Evolutionary conservation across 2,888 invertebrate genomes (phyloP).

Genomic region (Parascotia fuliginaria): DNA sequence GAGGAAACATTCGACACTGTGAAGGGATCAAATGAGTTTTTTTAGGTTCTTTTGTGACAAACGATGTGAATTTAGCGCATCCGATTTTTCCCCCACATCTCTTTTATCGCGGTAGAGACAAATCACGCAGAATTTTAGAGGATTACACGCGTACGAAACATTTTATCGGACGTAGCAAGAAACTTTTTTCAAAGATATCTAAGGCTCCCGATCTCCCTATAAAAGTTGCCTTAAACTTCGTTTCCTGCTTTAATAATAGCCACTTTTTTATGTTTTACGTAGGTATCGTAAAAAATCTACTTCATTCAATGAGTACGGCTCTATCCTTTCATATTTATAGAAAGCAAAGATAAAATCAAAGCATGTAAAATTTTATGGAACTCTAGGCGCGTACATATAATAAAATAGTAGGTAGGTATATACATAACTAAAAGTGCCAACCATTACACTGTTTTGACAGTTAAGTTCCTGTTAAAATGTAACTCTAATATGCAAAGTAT

Average conservation of each 20-base stretch:
- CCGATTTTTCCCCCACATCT: conserved; percentile 43
- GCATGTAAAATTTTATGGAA: conserved; percentile 21
- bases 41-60: conserved; percentile 40
- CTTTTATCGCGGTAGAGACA: conserved; percentile 69
- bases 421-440: background rate
- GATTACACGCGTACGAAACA: conserved; percentile 77
- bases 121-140: conserved; percentile 69
- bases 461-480: no score
- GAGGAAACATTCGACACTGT: conserved; percentile 17
- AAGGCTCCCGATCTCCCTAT: conserved; percentile 69
- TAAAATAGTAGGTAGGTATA: conserved; percentile 13
- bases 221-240: conserved; percentile 68
- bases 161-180: conserved; percentile 68
- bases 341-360: conserved; percentile 21
- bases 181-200: conserved; percentile 73
- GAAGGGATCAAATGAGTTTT: conserved; percentile 13
- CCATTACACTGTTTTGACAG: conserved; percentile 1
- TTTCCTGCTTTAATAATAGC: conserved; percentile 66
- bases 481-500: no score
- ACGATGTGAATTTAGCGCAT: conserved; percentile 52
- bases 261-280: conserved; percentile 52
- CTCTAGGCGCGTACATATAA: conserved; percentile 5
- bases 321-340: conserved; percentile 14
- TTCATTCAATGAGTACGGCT: conserved; percentile 6
- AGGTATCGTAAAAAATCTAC: conserved; percentile 37